Evolutionary conservation across 2,797 vertebrate genomes (phyloP).

Genomic region (Sphenodon punctatus): DNA sequence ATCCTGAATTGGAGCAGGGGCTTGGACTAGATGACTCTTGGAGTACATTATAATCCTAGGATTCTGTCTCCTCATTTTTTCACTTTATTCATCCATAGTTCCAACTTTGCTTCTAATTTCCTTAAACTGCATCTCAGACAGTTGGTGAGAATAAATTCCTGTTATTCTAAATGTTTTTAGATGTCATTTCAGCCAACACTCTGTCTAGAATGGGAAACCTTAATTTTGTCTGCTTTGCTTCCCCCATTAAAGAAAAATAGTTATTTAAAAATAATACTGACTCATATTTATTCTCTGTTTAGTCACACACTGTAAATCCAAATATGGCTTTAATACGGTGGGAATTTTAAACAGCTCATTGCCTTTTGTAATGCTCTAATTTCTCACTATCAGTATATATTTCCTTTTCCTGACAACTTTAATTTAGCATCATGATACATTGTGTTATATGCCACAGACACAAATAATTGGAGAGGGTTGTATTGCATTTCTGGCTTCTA

Average conservation of each 20-base stretch:
- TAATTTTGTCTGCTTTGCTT: neutral
- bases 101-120: neutral
- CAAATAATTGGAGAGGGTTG: conserved; percentile 7
- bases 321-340: neutral
- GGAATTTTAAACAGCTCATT: neutral
- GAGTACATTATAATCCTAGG: no score
- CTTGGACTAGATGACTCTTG: no score
- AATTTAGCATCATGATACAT: neutral
- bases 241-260: neutral
- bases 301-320: neutral
- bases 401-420: neutral
- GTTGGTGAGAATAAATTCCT: neutral
- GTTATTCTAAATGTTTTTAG: neutral
- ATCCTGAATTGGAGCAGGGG: no score
- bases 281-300: neutral
- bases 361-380: conserved; percentile 10
- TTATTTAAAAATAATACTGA: neutral
- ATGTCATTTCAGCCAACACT: neutral
- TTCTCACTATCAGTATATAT: neutral
- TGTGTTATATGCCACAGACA: neutral
- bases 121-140: neutral
- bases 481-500: neutral
- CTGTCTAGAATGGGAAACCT: neutral
- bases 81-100: no score
- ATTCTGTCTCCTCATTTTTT: no score